These are phyloP conservation scores for Eurytoma adleriae DNA, from an alignment of 2,888 invertebrate species.

Conservation along the genomic window DNA sequence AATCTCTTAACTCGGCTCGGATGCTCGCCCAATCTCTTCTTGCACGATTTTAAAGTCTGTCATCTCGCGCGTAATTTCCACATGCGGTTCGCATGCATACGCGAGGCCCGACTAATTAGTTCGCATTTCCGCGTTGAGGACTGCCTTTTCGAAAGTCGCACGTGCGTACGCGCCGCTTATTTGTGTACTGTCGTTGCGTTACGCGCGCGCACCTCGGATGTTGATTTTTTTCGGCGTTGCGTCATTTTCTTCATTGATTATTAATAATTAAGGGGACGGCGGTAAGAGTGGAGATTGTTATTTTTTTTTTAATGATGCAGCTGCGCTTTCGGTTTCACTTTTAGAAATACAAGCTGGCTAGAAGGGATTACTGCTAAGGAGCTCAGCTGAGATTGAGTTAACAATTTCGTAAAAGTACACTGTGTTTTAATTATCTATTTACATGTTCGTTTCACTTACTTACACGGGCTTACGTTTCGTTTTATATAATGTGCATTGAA, in stretches of 20 bases:
- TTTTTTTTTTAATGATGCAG: neutral
- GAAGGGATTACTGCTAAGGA: no score
- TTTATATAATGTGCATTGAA: no score
- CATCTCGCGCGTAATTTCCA: no score
- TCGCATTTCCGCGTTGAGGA: constrained; percentile 34
- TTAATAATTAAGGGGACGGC: neutral
- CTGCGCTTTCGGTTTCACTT: neutral
- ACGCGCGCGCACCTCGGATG: neutral
- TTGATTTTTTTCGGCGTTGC: neutral
- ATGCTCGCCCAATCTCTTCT: no score
- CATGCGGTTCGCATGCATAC: neutral
- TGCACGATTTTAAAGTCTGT: no score
- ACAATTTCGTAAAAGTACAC: no score
- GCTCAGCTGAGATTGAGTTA: no score
- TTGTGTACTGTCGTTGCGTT: constrained; percentile 18
- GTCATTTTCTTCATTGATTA: no score
- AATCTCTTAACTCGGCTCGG: no score
- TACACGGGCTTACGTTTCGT: no score
- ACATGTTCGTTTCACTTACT: no score
- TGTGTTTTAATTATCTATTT: no score
- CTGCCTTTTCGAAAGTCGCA: constrained; percentile 35
- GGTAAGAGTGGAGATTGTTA: constrained; percentile 14
- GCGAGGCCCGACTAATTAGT: constrained; percentile 41
- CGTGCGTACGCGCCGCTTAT: constrained; percentile 14
- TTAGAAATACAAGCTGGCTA: neutral